Evolutionary conservation across 2,888 invertebrate species (phyloP), one percentile per base, ranked within the genome.

Genomic region (Stenoptilia bipunctidactyla): DNA sequence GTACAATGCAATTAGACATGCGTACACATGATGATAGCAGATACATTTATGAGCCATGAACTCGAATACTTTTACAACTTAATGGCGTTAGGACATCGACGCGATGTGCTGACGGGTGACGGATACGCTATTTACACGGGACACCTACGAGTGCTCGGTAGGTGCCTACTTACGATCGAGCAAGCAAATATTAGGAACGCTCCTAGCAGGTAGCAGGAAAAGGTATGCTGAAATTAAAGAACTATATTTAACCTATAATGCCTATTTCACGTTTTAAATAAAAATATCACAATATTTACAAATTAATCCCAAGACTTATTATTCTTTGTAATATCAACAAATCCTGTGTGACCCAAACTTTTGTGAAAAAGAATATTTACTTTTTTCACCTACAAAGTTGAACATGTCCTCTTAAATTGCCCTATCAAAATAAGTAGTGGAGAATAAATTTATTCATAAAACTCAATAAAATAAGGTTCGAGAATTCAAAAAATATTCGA

Each of bases 271-370:
- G 67, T 69, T 79, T 30, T 77, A 75, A 73, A 79, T 74, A 77
- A 76, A 77, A 77, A 80, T 82, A 82, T 82, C 82, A 82, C 82
- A 80, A 72, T 82, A 82, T 82, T 76, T 82, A 82, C 80, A 82
- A 60, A 74, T 70, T 69, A 72, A 67, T 66, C 62, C 61, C 64
- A 60, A 66, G 59, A 69, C 71, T 57, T 42, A 41, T n/a, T n/a
- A 73, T 66, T 58, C 30, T 67, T 63, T 56, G 62, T 69, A 75
- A 73, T 74, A 76, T 76, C 50, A 44, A 37, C 48, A 46, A 61
- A 58, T 56, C 54, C 57, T 58, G 61, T 55, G 62, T 56, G 60
- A 62, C 61, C 54, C 53, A 53, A 55, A 55, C 53, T 54, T 20
- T 3, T 20, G 20, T 20, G 20, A 20, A 20, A n/a, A 8, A 20